Conservation (phyloP, 2,113 vertebrate genomes). For the Aythya baeri region DNA sequence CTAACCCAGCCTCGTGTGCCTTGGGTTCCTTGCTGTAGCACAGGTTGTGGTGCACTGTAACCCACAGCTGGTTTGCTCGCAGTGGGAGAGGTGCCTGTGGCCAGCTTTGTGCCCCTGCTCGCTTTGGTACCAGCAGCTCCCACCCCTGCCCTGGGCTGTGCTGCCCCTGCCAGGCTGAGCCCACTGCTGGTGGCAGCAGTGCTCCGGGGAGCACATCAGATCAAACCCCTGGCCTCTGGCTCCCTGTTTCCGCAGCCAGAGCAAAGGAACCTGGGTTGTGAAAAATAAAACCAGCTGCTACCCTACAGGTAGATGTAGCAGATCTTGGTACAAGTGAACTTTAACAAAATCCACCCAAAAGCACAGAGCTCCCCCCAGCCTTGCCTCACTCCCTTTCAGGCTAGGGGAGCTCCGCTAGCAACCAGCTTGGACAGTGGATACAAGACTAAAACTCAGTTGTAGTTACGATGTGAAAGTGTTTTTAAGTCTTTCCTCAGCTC, state of each 20-base stretch:
- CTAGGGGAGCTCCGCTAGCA: neutral
- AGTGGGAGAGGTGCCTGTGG: neutral
- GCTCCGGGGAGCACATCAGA: neutral
- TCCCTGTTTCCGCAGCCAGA: neutral
- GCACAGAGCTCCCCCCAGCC: neutral
- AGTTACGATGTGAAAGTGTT: neutral
- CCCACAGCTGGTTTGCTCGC: neutral
- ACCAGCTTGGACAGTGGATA: neutral
- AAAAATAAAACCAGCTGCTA: neutral
- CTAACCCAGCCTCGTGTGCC: neutral
- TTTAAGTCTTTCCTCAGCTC: neutral
- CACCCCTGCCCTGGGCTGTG: neutral
- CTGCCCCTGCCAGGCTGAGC: neutral
- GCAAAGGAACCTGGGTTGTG: neutral
- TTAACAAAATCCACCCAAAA: neutral
- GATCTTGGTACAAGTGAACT: neutral
- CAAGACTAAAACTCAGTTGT: neutral
- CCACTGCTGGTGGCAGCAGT: neutral
- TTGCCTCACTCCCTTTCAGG: neutral
- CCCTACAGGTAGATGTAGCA: fast-evolving
- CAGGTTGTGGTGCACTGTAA: fast-evolving
- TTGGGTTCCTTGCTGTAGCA: neutral
- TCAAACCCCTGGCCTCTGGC: neutral
- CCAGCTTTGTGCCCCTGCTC: neutral
- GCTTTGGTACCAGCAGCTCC: neutral